A percentile compares a stretch with the other conserved stretches of the same genome.
These are phyloP conservation scores for Trachelus troglodyta DNA, from an alignment of 2,888 invertebrate genomes.

Conservation along the genomic window DNA sequence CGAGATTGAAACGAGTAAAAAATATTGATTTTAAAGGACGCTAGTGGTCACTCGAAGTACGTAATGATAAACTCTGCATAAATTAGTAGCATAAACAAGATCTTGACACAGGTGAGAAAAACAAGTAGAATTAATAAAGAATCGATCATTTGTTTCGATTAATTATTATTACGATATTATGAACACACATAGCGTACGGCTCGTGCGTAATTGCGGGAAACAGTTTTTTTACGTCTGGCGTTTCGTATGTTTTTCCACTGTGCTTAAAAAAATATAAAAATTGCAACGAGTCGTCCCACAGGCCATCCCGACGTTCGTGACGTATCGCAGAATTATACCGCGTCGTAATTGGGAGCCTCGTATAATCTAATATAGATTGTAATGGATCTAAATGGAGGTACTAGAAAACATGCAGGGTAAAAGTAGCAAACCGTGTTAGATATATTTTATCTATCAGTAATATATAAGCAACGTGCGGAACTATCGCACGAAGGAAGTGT, in stretches of 20 bases:
- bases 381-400: conserved; percentile 40
- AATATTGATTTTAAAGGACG: background rate
- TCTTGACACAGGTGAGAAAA: conserved; percentile 8
- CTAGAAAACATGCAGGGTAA: conserved; percentile 31
- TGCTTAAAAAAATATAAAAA: background rate
- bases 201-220: conserved; percentile 7
- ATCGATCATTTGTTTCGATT: conserved; percentile 32
- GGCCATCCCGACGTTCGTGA: conserved; percentile 10
- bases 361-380: conserved; percentile 43
- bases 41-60: background rate
- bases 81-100: background rate
- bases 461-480: conserved; percentile 12
- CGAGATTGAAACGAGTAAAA: background rate
- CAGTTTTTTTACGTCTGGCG: background rate
- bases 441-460: conserved; percentile 33
- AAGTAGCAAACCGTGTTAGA: conserved; percentile 38
- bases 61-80: too few relatives aligned
- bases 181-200: conserved; percentile 27
- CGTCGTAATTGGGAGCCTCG: conserved; percentile 40
- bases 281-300: conserved; percentile 8
- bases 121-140: conserved; percentile 43
- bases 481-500: background rate
- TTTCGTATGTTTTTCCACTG: background rate
- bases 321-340: conserved; percentile 13
- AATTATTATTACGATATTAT: conserved; percentile 41